A percentile compares a stretch with the other conserved stretches of the same genome.
These are phyloP conservation scores for Zeus faber DNA, from an alignment of 2,113 vertebrate species.

Conservation along the genomic window DNA sequence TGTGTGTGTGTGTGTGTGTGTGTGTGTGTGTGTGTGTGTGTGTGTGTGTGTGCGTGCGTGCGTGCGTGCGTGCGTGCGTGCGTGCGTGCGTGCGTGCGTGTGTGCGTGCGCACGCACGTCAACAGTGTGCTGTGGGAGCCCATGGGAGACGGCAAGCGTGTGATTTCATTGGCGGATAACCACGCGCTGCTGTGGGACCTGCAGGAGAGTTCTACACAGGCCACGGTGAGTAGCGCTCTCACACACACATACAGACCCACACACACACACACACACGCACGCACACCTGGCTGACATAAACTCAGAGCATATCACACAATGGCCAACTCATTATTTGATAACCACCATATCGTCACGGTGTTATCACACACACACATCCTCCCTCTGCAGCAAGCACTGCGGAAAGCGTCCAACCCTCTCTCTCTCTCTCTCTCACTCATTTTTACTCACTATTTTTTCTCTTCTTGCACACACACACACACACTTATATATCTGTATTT, in stretches of 20 bases:
- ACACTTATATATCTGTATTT: constrained; percentile 2
- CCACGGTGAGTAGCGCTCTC: constrained; percentile 76
- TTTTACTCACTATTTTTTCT: constrained; percentile 1
- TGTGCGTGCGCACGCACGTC: constrained; percentile 23
- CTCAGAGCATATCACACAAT: constrained; percentile 46
- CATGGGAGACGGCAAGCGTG: constrained; percentile 89
- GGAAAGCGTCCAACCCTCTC: constrained; percentile 41
- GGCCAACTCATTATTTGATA: constrained; percentile 73
- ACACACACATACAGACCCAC: constrained; percentile 16
- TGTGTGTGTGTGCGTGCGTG: constrained; percentile 19
- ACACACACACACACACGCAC: constrained; percentile 23
- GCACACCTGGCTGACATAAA: too few relatives aligned
- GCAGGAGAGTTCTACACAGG: constrained; percentile 86
- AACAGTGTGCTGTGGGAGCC: constrained; percentile 93
- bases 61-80: constrained; percentile 17
- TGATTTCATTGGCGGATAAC: constrained; percentile 93
- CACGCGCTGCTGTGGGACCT: constrained; percentile 93
- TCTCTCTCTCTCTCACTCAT: constrained; percentile 14
- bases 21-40: constrained; percentile 25
- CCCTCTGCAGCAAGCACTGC: constrained; percentile 33
- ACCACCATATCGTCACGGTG: constrained; percentile 51
- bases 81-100: constrained; percentile 15
- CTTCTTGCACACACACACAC: not conserved
- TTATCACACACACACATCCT: constrained; percentile 54
- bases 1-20: constrained; percentile 4